Percentiles rank a stretch among this genome's conserved stretches.
Evolutionary conservation across 2,113 vertebrate species (phyloP).

Genomic region (Bos javanicus): DNA sequence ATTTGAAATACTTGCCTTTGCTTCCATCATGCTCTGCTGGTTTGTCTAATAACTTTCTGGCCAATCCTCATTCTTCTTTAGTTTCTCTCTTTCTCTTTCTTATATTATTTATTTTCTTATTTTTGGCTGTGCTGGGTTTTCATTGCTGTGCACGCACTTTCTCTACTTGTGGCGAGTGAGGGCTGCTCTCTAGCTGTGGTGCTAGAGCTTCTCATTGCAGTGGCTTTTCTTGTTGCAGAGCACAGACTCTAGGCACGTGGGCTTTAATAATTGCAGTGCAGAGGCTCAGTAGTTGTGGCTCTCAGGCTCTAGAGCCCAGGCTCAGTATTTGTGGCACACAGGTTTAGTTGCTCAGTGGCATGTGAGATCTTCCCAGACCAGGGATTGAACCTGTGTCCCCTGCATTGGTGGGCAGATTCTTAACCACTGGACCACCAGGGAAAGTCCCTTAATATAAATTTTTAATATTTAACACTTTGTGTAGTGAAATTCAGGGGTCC

Average conservation of each 20-base stretch:
- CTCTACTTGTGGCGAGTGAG: not conserved
- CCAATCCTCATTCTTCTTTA: not conserved
- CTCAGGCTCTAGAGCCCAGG: not conserved
- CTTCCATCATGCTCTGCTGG: not conserved
- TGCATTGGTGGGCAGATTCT: not conserved
- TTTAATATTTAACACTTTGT: not conserved
- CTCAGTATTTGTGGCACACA: not conserved
- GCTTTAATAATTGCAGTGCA: not conserved
- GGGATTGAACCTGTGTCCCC: not conserved
- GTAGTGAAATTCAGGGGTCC: fast-evolving
- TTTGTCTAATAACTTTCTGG: not conserved
- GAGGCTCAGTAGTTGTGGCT: not conserved
- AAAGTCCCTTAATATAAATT: not conserved
- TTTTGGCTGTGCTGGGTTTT: not conserved
- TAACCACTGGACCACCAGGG: not conserved
- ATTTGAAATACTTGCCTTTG: not conserved
- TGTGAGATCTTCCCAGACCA: not conserved
- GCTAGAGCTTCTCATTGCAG: not conserved
- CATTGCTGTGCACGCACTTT: not conserved
- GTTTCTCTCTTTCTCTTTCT: not conserved
- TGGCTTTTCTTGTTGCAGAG: not conserved
- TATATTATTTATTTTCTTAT: not conserved
- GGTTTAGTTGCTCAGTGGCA: not conserved
- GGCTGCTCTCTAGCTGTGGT: not conserved
- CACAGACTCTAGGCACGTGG: not conserved